Evolutionary conservation across 2,888 invertebrate genomes (phyloP).

Genomic region (Drosophila paramelanica): DNA sequence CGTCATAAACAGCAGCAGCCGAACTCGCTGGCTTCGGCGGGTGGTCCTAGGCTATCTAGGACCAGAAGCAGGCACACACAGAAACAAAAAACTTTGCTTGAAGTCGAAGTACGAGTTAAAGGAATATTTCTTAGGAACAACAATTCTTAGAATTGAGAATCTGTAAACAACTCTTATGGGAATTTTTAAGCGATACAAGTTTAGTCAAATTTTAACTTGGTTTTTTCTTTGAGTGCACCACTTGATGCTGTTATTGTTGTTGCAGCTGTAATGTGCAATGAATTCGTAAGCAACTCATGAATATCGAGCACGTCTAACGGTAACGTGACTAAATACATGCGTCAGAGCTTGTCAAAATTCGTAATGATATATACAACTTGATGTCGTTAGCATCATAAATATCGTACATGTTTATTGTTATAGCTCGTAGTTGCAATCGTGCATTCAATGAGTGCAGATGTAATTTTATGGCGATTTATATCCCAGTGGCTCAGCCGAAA

Average conservation of each 20-base stretch:
- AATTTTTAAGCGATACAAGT: no score
- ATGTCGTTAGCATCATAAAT: background rate
- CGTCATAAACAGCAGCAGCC: constrained; percentile 28
- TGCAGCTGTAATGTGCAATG: constrained; percentile 66
- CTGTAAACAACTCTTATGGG: no score
- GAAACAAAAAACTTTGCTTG: background rate
- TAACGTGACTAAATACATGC: constrained; percentile 1
- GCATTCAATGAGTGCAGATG: no score
- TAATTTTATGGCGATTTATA: no score
- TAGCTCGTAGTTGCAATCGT: no score
- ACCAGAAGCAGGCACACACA: background rate
- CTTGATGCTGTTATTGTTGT: constrained; percentile 41
- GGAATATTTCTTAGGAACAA: background rate
- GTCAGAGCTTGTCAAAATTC: background rate
- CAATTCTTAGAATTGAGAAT: fast-evolving
- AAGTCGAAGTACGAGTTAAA: no score
- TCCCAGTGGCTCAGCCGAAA: no score
- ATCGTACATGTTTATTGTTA: background rate
- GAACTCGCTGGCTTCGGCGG: background rate
- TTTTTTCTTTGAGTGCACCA: background rate
- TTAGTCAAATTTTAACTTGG: background rate
- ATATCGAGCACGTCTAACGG: constrained; percentile 40
- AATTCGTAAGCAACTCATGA: constrained; percentile 60
- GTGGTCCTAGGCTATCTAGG: background rate
- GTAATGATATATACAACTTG: background rate